A percentile compares a stretch with the other conserved stretches of the same genome.
Conservation (phyloP, 2,888 invertebrate species). For the Catocala fraxini region DNA sequence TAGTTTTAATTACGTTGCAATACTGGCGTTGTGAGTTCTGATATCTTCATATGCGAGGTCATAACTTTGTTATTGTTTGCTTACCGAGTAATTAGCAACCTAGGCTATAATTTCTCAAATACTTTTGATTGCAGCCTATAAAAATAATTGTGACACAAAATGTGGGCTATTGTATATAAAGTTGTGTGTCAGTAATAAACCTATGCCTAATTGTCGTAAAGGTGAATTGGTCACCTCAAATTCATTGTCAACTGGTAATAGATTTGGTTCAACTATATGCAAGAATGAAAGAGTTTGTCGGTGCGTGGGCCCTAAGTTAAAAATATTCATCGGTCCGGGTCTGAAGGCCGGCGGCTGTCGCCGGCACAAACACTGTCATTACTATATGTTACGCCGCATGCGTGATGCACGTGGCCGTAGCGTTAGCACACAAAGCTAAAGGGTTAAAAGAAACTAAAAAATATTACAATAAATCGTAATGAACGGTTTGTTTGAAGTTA, state of each 20-base stretch:
- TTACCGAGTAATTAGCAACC: too few species aligned
- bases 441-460: too few species aligned
- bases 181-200: background rate
- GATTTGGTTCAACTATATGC: constrained; percentile 51
- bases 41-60: too few species aligned
- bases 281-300: constrained; percentile 34
- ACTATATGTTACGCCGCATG: constrained; percentile 71
- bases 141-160: too few species aligned
- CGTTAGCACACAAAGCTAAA: constrained; percentile 49
- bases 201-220: constrained; percentile 29
- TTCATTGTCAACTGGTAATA: constrained; percentile 45
- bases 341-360: constrained; percentile 65
- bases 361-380: constrained; percentile 63
- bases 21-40: too few species aligned
- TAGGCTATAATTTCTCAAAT: too few species aligned
- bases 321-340: constrained; percentile 56
- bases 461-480: too few species aligned
- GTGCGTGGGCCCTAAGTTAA: constrained; percentile 61
- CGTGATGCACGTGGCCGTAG: constrained; percentile 74
- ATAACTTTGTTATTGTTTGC: too few species aligned
- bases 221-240: constrained; percentile 43
- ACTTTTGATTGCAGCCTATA: too few species aligned
- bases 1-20: too few species aligned
- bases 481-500: too few species aligned
- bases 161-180: background rate